These are phyloP conservation scores for Bombyx huttoni DNA, from an alignment of 2,888 invertebrate species.

Conservation along the genomic window DNA sequence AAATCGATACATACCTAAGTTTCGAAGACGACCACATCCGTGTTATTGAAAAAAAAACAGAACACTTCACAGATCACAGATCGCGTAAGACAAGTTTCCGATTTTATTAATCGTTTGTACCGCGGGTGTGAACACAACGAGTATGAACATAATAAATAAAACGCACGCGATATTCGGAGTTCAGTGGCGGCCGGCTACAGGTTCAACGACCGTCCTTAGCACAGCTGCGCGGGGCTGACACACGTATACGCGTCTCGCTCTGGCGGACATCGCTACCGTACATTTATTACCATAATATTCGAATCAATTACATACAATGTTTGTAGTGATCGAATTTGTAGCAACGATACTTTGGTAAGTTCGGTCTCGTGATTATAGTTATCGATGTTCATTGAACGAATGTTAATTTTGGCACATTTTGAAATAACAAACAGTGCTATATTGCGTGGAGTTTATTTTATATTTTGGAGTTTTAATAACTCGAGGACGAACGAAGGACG, in stretches of 20 bases:
- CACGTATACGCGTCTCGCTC: slow-evolving; percentile 43
- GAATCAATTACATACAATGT: slow-evolving; percentile 23
- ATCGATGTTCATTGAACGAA: too few relatives aligned
- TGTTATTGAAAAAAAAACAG: background rate
- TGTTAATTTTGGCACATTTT: too few relatives aligned
- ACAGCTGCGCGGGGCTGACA: slow-evolving; percentile 49
- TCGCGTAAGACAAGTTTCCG: slow-evolving; percentile 10
- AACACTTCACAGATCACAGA: slow-evolving; percentile 9
- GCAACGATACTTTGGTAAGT: too few relatives aligned
- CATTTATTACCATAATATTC: slow-evolving; percentile 23
- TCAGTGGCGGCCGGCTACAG: slow-evolving; percentile 62
- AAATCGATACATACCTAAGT: background rate
- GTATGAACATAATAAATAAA: slow-evolving; percentile 27
- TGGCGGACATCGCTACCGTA: slow-evolving; percentile 33
- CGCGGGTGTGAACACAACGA: slow-evolving; percentile 5
- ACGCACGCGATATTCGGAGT: slow-evolving; percentile 65
- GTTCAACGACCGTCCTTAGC: slow-evolving; percentile 72
- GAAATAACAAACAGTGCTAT: too few relatives aligned
- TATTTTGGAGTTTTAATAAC: too few relatives aligned
- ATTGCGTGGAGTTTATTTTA: too few relatives aligned
- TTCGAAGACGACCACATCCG: background rate
- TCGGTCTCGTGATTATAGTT: too few relatives aligned
- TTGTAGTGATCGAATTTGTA: slow-evolving; percentile 15
- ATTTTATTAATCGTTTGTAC: slow-evolving; percentile 13
- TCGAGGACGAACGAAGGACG: too few relatives aligned